Evolutionary conservation across 2,797 vertebrate genomes (phyloP).

Genomic region (Galago senegalensis): DNA sequence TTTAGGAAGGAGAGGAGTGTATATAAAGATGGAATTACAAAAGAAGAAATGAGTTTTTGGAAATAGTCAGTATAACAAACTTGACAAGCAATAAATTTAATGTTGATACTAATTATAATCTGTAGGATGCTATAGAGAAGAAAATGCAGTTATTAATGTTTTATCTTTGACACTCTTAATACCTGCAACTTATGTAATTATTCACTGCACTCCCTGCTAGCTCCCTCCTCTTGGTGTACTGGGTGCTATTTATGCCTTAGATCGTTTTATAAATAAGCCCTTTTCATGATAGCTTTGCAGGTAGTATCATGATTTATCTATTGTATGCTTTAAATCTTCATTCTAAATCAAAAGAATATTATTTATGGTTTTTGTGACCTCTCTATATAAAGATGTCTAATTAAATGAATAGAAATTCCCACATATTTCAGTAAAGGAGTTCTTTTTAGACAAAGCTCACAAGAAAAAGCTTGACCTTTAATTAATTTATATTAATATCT

Average conservation of each 20-base stretch:
- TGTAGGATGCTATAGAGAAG: background rate
- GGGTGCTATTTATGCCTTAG: background rate
- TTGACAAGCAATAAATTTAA: background rate
- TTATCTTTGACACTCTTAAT: background rate
- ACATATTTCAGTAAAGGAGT: background rate
- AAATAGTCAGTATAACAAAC: background rate
- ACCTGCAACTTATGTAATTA: background rate
- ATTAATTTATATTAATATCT: conserved; percentile 19
- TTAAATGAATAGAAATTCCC: background rate
- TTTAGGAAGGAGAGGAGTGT: conserved; percentile 14
- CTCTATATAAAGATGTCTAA: background rate
- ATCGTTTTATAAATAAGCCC: conserved; percentile 18
- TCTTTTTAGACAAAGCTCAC: background rate
- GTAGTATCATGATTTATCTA: background rate
- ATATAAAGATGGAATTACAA: background rate
- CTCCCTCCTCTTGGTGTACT: background rate
- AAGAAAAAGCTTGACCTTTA: background rate
- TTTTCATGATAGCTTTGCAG: conserved; percentile 12
- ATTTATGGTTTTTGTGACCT: conserved; percentile 20
- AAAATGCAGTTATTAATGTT: background rate
- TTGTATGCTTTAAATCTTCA: background rate
- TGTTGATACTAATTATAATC: background rate
- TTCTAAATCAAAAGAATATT: background rate
- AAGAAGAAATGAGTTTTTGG: background rate
- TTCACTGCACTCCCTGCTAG: fast-evolving